These are phyloP conservation scores for Xanthia togata DNA, from an alignment of 2,888 invertebrate species.

Conservation along the genomic window DNA sequence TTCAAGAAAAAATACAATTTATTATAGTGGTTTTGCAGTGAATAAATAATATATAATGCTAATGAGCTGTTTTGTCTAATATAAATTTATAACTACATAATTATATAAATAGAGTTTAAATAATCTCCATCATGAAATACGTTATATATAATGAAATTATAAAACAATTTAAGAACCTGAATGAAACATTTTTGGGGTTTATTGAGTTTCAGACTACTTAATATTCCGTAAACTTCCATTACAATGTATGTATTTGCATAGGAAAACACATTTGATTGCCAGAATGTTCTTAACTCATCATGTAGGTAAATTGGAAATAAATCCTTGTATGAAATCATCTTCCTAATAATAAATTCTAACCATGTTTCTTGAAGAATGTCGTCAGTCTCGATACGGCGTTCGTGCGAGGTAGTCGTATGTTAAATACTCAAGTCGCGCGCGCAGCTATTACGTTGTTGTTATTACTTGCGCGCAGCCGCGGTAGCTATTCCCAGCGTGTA, in stretches of 20 bases:
- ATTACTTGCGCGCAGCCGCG: no score
- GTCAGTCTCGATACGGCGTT: no score
- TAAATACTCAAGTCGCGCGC: no score
- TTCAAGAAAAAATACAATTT: neutral
- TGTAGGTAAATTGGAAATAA: slow-evolving; percentile 7
- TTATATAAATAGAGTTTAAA: neutral
- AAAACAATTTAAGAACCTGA: neutral
- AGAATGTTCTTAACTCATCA: neutral
- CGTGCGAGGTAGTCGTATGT: no score
- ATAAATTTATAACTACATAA: neutral
- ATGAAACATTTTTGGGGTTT: neutral
- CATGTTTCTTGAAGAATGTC: slow-evolving; percentile 35
- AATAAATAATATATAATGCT: neutral
- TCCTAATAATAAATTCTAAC: slow-evolving; percentile 41
- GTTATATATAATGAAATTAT: neutral
- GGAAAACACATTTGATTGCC: slow-evolving; percentile 20
- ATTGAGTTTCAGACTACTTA: slow-evolving; percentile 12
- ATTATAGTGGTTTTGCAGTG: neutral
- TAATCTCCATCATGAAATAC: neutral
- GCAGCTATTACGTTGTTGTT: no score
- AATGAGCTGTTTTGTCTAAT: neutral
- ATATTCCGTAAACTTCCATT: slow-evolving; percentile 12
- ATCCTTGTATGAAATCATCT: slow-evolving; percentile 48
- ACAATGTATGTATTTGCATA: slow-evolving; percentile 9
- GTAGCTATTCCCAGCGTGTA: no score